These are phyloP conservation scores for Odontocolon sp. DNA, from an alignment of 2,888 invertebrate species.

Conservation along the genomic window DNA sequence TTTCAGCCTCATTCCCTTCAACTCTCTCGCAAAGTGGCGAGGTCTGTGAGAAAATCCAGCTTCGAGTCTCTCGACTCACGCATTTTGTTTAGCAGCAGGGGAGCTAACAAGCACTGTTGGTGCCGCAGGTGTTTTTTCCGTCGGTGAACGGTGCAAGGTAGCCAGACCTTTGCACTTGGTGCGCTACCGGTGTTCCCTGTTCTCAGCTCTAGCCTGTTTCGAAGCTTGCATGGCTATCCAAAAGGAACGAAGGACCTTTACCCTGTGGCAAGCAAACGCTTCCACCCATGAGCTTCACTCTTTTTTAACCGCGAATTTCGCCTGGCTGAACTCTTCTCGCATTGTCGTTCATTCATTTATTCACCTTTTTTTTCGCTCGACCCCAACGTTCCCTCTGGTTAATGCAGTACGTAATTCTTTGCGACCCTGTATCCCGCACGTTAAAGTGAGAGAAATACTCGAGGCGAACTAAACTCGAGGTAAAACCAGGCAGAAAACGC, in stretches of 20 bases:
- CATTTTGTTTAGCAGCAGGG: conserved; percentile 5
- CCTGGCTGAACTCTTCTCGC: conserved; percentile 44
- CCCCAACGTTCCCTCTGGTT: not conserved
- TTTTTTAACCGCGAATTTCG: conserved; percentile 42
- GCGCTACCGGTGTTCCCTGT: conserved; percentile 45
- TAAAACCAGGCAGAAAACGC: conserved; percentile 42
- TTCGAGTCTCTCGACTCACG: not conserved
- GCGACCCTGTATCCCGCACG: conserved; percentile 31
- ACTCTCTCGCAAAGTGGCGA: conserved; percentile 6
- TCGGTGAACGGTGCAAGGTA: conserved; percentile 4
- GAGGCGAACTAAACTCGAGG: conserved; percentile 18
- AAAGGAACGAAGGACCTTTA: conserved; percentile 49
- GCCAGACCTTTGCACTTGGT: conserved; percentile 45
- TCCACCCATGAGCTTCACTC: conserved; percentile 25
- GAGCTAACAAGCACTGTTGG: conserved; percentile 49
- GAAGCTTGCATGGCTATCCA: conserved; percentile 28
- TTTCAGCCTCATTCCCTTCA: too few relatives aligned
- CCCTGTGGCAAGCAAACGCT: conserved; percentile 43
- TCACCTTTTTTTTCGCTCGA: conserved; percentile 11
- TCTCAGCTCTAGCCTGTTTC: conserved; percentile 38
- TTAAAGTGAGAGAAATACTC: conserved; percentile 51
- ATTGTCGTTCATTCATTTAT: conserved; percentile 33
- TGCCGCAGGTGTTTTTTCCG: conserved; percentile 52
- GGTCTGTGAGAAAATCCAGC: conserved; percentile 1
- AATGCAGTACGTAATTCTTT: conserved; percentile 40